A percentile compares a stretch with the other conserved stretches of the same genome.
These are phyloP conservation scores for Lochmaea crataegi DNA, from an alignment of 2,888 invertebrate genomes.

Conservation along the genomic window DNA sequence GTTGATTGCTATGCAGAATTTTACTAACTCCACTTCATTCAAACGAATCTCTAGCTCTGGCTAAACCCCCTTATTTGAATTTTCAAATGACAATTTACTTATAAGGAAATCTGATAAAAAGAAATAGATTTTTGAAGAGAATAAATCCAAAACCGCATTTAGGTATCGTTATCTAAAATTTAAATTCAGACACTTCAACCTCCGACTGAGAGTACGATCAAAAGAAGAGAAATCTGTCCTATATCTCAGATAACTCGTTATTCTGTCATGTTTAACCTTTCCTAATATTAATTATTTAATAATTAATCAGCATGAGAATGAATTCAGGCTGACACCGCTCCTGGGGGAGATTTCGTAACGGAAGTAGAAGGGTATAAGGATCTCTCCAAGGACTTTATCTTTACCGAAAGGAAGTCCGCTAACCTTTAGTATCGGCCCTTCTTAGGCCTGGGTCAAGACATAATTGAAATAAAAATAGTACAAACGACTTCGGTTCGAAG, in stretches of 20 bases:
- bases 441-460: background rate
- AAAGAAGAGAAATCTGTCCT: no score
- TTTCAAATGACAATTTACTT: constrained; percentile 31
- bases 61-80: constrained; percentile 36
- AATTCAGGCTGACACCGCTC: background rate
- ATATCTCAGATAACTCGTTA: no score
- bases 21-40: constrained; percentile 2
- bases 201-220: no score
- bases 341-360: background rate
- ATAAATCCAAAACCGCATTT: background rate
- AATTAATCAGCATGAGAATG: no score
- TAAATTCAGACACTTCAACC: no score
- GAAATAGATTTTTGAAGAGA: constrained; percentile 1
- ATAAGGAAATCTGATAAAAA: constrained; percentile 31
- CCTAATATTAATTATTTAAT: no score
- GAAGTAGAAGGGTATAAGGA: constrained; percentile 13
- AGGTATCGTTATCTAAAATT: background rate
- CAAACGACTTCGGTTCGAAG: background rate
- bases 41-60: constrained; percentile 1
- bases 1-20: constrained; percentile 24
- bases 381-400: constrained; percentile 29
- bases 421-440: constrained; percentile 17
- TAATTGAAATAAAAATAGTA: constrained; percentile 17
- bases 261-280: no score
- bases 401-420: constrained; percentile 1